Base-by-base conservation (phyloP, 2,797 vertebrate species). In the Tragelaphus oryx region DNA sequence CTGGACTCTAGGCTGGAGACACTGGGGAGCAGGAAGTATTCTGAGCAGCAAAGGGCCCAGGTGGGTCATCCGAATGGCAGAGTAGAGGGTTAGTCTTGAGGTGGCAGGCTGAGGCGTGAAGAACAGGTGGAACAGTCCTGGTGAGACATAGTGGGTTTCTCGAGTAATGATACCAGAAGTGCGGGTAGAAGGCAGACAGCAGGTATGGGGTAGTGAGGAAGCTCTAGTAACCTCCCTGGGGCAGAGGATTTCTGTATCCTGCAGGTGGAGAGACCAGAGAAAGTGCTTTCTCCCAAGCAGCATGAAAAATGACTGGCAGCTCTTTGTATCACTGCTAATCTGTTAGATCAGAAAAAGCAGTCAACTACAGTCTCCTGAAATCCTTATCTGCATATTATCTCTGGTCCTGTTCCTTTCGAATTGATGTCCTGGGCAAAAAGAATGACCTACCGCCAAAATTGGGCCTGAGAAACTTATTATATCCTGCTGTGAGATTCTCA, bases 391-490 rank as follows among this genome's bases (percentile, higher is more conserved):
- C 24, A 2, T 76, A n/a, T 59, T 28, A 8, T 59, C 60, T 37
- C 24, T 52, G 48, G 5, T 44, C 37, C 81, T n/a, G 5, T 41
- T 33, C n/a, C 26, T 78, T 93, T 68, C 0, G 41, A 93, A 55
- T 24, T 22, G 54, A 71, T 57, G 46, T 71, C 41, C 41, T 87
- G 41, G 52, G 20, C 76, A 48, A 60, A 62, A 75, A 86, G 41
- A 33, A 85, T 59, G 87, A 97, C 98, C 0, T 98, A 99, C 99
- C 99, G 10, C 99, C 99, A 79, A 99, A 99, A 97, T 98, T 99
- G 80, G 99, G 99, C 93, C 99, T 98, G 80, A 99, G 99, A 95
- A 99, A 99, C 94, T 99, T 99, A 97, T 99, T 99, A 96, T 99
- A 99, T 91, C 99, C 99, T 85, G 98, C 97, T 95, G 99, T 99